phyloP scores from a whole-genome alignment of 2,888 invertebrate genomes.

The Cylindroiulus punctatus region DNA sequence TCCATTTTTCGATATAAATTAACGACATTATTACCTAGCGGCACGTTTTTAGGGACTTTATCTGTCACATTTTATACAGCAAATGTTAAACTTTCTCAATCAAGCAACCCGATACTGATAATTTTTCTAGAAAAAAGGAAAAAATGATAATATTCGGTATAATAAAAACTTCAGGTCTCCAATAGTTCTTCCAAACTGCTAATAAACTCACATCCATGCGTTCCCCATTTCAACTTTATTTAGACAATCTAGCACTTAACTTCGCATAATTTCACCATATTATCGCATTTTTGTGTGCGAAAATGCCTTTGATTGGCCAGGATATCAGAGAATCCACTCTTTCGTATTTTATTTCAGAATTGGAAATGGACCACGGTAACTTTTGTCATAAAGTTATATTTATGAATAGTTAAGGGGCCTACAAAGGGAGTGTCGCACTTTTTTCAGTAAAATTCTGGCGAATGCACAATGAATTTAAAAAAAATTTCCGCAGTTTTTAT shows the following conservation, averaged over 20 bases:
- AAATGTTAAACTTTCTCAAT: neutral
- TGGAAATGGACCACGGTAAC: neutral
- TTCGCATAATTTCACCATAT: neutral
- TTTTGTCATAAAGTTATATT: constrained; percentile 10
- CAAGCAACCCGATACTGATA: neutral
- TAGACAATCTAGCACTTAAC: constrained; percentile 29
- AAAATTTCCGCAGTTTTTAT: neutral
- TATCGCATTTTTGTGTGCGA: neutral
- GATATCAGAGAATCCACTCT: neutral
- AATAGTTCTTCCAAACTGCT: constrained; percentile 34
- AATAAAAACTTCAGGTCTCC: neutral
- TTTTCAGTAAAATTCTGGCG: neutral
- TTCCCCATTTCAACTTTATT: constrained; percentile 1
- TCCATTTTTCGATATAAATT: constrained; percentile 20
- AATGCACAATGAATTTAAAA: neutral
- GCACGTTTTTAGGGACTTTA: neutral
- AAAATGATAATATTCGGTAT: neutral
- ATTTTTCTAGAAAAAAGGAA: neutral
- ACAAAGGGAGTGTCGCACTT: neutral
- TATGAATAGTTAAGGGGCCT: neutral
- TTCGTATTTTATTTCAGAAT: neutral
- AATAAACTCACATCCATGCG: constrained; percentile 15
- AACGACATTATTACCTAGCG: constrained; percentile 23
- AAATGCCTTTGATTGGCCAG: neutral
- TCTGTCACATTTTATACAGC: neutral